Conservation (phyloP, 2,113 vertebrate genomes). For the Nothoprocta perdicaria region DNA sequence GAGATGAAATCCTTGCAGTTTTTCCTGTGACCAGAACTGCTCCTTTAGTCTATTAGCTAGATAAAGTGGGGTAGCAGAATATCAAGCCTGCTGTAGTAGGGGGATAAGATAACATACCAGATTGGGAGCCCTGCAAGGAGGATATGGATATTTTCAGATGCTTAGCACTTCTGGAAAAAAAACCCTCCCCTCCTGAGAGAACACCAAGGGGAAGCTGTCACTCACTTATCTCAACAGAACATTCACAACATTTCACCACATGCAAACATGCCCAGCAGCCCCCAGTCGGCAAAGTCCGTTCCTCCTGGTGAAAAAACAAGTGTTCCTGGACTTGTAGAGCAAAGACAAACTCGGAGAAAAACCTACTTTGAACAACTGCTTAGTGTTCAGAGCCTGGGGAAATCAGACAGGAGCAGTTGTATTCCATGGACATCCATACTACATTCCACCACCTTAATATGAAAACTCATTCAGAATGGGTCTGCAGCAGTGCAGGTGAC, state of each 20-base stretch:
- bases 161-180: conserved; percentile 9
- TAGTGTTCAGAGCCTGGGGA: not conserved
- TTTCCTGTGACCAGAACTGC: conserved; percentile 32
- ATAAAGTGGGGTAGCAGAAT: not conserved
- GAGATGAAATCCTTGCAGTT: conserved; percentile 7
- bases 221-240: conserved; percentile 61
- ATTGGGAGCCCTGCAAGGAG: not conserved
- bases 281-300: not conserved
- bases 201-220: conserved; percentile 41
- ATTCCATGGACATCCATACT: not conserved
- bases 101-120: conserved; percentile 24
- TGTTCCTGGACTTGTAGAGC: not conserved
- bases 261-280: not conserved
- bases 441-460: not conserved
- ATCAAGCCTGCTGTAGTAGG: not conserved
- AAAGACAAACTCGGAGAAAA: not conserved
- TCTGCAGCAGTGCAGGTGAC: not conserved
- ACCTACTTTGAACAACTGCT: not conserved
- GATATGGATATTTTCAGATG: not conserved
- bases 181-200: not conserved
- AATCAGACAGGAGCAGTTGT: not conserved
- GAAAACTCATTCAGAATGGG: not conserved
- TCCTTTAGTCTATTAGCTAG: not conserved
- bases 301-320: conserved; percentile 2
- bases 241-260: conserved; percentile 3